Conservation (phyloP, 2,888 invertebrate genomes). For the Halocaridina rubra region DNA sequence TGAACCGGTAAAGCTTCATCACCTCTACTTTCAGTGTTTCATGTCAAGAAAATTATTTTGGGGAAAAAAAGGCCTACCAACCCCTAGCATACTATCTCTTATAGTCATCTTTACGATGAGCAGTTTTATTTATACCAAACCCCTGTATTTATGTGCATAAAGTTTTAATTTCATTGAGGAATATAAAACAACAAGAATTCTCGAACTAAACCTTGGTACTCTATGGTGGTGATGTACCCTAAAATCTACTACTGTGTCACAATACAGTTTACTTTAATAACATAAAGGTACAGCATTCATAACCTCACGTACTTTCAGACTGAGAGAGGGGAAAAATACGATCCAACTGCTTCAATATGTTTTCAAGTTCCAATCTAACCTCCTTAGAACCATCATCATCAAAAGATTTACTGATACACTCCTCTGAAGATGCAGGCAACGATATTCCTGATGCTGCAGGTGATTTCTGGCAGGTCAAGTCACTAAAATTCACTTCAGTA, state of each 20-base stretch:
- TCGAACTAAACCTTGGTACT: background rate
- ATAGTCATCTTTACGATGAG: too few species aligned
- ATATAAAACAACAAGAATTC: background rate
- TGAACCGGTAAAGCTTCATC: too few species aligned
- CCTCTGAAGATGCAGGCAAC: background rate
- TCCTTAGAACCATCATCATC: background rate
- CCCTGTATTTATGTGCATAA: background rate
- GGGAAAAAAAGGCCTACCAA: too few species aligned
- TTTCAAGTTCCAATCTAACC: conserved; percentile 48
- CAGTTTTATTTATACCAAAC: background rate
- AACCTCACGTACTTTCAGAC: conserved; percentile 26
- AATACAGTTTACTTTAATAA: background rate
- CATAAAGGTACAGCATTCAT: background rate
- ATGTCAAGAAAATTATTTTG: too few species aligned
- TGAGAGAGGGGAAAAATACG: conserved; percentile 36
- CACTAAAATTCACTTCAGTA: conserved; percentile 56
- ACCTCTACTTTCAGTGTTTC: too few species aligned
- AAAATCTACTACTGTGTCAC: too few species aligned
- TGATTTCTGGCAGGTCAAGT: conserved; percentile 41
- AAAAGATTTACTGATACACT: background rate
- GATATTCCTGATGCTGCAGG: background rate
- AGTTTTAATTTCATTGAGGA: background rate
- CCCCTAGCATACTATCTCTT: too few species aligned
- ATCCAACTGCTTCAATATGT: conserved; percentile 52
- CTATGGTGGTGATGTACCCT: too few species aligned